These are phyloP conservation scores for Micrasema minimum DNA, from an alignment of 1,140 invertebrate species.

Conservation along the genomic window DNA sequence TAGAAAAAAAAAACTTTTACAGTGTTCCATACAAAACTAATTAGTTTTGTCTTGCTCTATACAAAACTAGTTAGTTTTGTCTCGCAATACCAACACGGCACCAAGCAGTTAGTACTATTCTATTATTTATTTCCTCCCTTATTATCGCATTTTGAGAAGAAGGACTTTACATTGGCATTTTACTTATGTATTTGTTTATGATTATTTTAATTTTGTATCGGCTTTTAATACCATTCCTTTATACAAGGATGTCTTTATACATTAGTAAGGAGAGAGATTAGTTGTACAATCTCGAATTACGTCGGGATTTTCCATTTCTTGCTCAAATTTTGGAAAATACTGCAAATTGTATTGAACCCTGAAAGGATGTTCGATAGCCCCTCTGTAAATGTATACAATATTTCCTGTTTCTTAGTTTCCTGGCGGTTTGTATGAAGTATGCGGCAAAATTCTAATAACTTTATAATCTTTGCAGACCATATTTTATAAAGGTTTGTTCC, in stretches of 20 bases:
- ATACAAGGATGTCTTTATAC: slow-evolving; percentile 27
- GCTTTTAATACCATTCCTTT: slow-evolving; percentile 21
- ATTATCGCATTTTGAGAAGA: slow-evolving; percentile 30
- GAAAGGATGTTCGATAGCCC: not conserved
- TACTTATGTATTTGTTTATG: slow-evolving; percentile 50
- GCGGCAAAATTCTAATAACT: slow-evolving; percentile 1
- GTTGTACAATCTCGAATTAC: slow-evolving; percentile 25
- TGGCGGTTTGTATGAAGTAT: not conserved
- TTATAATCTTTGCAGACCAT: not conserved
- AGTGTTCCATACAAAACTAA: too few species aligned
- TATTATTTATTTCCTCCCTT: slow-evolving; percentile 24
- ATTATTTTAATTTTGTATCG: slow-evolving; percentile 40
- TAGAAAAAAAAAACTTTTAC: too few species aligned
- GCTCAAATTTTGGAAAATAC: slow-evolving; percentile 39
- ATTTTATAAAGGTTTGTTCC: slow-evolving; percentile 21
- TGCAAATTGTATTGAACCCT: not conserved
- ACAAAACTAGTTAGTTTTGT: too few species aligned
- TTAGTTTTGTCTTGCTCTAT: too few species aligned
- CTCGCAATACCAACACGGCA: too few species aligned
- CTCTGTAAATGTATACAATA: slow-evolving; percentile 14
- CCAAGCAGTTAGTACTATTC: slow-evolving; percentile 4
- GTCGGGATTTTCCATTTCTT: slow-evolving; percentile 31
- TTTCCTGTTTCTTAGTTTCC: slow-evolving; percentile 13
- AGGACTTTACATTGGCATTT: slow-evolving; percentile 47
- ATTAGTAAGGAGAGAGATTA: slow-evolving; percentile 10